Base-by-base conservation (phyloP, 2,797 vertebrate species). In the Enteromius thamalakanensis region DNA sequence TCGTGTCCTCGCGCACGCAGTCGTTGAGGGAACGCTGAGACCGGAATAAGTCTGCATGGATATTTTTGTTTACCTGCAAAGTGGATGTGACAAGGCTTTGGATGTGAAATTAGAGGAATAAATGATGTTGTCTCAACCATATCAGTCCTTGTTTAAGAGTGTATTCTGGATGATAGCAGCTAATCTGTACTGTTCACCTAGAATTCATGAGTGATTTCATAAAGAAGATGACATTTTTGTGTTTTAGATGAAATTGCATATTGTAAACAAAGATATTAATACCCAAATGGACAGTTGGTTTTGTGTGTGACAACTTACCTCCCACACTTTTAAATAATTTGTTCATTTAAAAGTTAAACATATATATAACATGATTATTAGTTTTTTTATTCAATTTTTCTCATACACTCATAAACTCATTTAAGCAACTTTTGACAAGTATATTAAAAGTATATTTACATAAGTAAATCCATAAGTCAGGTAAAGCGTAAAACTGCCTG, bases 401-500 rank as follows among this genome's bases (percentile, higher is more conserved):
- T 69, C 23, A 45, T 23, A 69, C 6, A 37, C 37, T 37, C 0
- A 37, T 37, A 69, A 1, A 37, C 37, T 37, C 1, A 37, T 37
- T 69, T 45, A 2, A 70, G 42, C 17, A 49, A 71, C 15, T 71
- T 71, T 71, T 26, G 26, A 26, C 1, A 26, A 26, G 26, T 26
- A 26, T 60, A 67, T 79, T 60, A 34, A 34, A 34, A 34, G 32
- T 34, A 34, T 34, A 4, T 34, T 34, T 34, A 34, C 12, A 53
- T 74, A 69, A 75, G 74, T 76, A 80, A 75, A 76, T 67, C 68
- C 37, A 21, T 58, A n/a, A 79, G 78, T 74, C 12, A 65, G 42
- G 77, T 68, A 53, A 29, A 75, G 76, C 32, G 21, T 75, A 71
- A 79, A 84, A 79, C 8, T 76, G 76, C 72, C 32, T 82, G 86